Conservation (phyloP, 2,888 invertebrate species). For the Pachliopta kotzebuea region DNA sequence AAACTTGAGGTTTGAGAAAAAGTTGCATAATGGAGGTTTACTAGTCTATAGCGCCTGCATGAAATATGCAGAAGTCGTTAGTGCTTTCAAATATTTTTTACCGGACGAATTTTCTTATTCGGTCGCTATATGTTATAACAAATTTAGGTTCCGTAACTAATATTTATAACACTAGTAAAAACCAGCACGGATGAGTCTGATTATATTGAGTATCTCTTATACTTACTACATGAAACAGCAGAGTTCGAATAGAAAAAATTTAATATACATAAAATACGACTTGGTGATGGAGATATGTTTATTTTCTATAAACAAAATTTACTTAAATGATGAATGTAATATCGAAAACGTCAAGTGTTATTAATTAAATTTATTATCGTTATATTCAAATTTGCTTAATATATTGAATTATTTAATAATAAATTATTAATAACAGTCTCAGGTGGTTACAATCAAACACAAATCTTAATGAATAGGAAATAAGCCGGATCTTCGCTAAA, state of each 20-base stretch:
- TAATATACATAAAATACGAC: too few species aligned
- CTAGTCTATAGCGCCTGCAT: constrained; percentile 24
- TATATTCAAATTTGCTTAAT: background rate
- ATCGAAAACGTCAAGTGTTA: too few species aligned
- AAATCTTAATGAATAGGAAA: constrained; percentile 31
- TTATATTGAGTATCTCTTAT: too few species aligned
- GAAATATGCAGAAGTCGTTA: constrained; percentile 29
- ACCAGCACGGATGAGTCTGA: too few species aligned
- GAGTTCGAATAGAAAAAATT: too few species aligned
- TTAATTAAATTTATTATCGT: background rate
- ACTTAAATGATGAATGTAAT: too few species aligned
- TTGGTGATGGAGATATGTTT: too few species aligned
- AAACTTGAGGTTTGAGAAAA: constrained; percentile 25
- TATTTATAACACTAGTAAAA: background rate
- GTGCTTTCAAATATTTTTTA: constrained; percentile 24
- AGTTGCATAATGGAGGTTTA: constrained; percentile 27
- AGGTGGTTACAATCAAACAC: background rate
- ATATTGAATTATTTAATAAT: background rate
- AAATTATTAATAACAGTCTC: background rate
- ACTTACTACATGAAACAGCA: too few species aligned
- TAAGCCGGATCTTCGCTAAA: constrained; percentile 53
- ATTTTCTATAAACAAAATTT: too few species aligned
- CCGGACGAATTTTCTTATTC: constrained; percentile 16
- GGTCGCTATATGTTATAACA: constrained; percentile 13
- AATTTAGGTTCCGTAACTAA: background rate